Evolutionary conservation across 2,888 invertebrate genomes (phyloP).

Genomic region (Pegoplata infirma): DNA sequence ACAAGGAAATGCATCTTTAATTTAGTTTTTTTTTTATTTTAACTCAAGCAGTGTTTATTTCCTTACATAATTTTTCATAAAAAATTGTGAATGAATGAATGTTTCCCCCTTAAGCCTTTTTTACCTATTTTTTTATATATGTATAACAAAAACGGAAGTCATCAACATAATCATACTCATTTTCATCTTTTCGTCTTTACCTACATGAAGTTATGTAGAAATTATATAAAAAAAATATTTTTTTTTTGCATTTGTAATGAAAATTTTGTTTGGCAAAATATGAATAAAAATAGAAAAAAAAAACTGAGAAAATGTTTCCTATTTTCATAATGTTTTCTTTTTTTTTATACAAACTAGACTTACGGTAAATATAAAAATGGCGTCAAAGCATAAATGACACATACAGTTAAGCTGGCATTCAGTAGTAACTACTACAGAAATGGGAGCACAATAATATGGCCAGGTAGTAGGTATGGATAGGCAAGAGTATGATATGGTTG

Average conservation of each 20-base stretch:
- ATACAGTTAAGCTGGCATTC: constrained; percentile 60
- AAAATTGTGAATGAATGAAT: constrained; percentile 21
- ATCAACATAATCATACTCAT: constrained; percentile 61
- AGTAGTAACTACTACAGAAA: constrained; percentile 7
- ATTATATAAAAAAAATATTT: constrained; percentile 35
- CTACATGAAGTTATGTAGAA: constrained; percentile 36
- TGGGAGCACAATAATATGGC: background rate
- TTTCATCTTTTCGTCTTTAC: constrained; percentile 39
- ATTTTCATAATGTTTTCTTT: constrained; percentile 43
- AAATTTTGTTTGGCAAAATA: constrained; percentile 42
- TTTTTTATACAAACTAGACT: constrained; percentile 57
- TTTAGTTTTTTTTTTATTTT: constrained; percentile 32
- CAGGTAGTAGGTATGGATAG: background rate
- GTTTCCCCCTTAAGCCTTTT: constrained; percentile 38
- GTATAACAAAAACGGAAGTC: constrained; percentile 56
- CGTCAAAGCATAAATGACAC: constrained; percentile 74
- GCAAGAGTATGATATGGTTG: background rate
- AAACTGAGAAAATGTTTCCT: constrained; percentile 39
- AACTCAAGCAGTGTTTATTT: constrained; percentile 10
- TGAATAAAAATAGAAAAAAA: background rate
- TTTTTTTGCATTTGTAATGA: constrained; percentile 44
- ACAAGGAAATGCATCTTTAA: constrained; percentile 55
- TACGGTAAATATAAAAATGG: constrained; percentile 72
- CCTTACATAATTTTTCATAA: constrained; percentile 11
- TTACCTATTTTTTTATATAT: background rate